Base-by-base conservation (phyloP, 2,888 invertebrate species). In the Thalpophila matura region DNA sequence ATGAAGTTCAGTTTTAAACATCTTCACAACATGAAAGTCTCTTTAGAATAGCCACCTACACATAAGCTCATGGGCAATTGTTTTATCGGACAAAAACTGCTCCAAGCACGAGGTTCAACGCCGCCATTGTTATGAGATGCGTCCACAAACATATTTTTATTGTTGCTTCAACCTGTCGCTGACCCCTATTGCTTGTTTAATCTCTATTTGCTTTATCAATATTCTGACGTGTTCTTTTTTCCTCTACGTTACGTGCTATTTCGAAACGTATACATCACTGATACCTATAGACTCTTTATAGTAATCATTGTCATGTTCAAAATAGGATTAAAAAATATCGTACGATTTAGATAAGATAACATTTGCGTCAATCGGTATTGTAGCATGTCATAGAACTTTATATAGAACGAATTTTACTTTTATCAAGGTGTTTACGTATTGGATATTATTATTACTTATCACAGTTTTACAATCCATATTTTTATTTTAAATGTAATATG, bases 371-470 rank as follows among this genome's bases (percentile, higher is more conserved):
- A 69, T 66, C 53, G 37, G 37, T 53, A 37, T 37, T 63, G 29
- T 47, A 35, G 45, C 69, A 72, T 77, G 79, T 76, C 74, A 76
- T 54, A 72, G 46, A 75, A 66, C 70, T 76, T 64, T 71, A 76
- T 72, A 65, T 75, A 60, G 78, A 68, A 55, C 63, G 60, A 38
- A 53, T 35, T 45, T 38, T 29, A 31, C 12, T 6, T 45, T 47
- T 61, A 64, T 69, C 14, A 40, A 31, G 37, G 45, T 58, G 12
- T 57, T 35, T 33, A 26, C 37, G 54, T 57, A 47, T n/a, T 42
- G 31, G 4, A 33, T 26, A 14, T 33, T n/a, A n/a, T n/a, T n/a
- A n/a, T n/a, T n/a, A n/a, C n/a, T n/a, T n/a, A n/a, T n/a, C n/a
- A n/a, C n/a, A n/a, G n/a, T n/a, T n/a, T n/a, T n/a, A n/a, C n/a